Evolutionary conservation across 2,797 vertebrate genomes (phyloP).

Genomic region (Sebastes trivittatus): DNA sequence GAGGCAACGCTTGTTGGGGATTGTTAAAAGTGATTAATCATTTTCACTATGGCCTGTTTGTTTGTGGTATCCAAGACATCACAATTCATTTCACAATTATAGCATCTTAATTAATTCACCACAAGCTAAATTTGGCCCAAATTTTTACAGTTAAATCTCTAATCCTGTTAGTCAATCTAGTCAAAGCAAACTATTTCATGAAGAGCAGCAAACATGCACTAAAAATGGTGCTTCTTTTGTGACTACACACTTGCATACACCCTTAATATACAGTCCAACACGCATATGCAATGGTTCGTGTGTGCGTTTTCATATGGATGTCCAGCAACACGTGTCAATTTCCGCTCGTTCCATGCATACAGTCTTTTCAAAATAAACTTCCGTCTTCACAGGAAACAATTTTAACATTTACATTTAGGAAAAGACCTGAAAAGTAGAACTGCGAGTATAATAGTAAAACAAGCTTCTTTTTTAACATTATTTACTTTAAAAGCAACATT

Average conservation of each 20-base stretch:
- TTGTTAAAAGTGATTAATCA: not conserved
- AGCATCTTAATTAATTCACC: not conserved
- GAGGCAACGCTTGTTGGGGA: not conserved
- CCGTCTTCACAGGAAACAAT: too few relatives aligned
- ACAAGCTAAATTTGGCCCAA: not conserved
- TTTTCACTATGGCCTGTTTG: not conserved
- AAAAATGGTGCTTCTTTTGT: not conserved
- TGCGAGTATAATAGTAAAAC: not conserved
- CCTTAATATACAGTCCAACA: too few relatives aligned
- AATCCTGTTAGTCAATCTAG: not conserved
- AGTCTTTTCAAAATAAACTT: too few relatives aligned
- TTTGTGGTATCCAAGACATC: not conserved
- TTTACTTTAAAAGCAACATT: not conserved
- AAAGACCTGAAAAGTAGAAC: not conserved
- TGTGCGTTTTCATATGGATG: too few relatives aligned
- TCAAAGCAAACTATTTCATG: not conserved
- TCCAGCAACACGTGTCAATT: too few relatives aligned
- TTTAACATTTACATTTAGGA: too few relatives aligned
- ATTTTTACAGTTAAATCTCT: not conserved
- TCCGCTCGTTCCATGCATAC: too few relatives aligned
- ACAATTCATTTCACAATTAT: not conserved
- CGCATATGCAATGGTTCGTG: too few relatives aligned
- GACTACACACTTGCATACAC: not conserved
- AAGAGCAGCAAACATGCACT: not conserved
- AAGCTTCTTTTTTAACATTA: not conserved